Conservation (phyloP, 2,888 invertebrate species). For the Apotomis turbidana region DNA sequence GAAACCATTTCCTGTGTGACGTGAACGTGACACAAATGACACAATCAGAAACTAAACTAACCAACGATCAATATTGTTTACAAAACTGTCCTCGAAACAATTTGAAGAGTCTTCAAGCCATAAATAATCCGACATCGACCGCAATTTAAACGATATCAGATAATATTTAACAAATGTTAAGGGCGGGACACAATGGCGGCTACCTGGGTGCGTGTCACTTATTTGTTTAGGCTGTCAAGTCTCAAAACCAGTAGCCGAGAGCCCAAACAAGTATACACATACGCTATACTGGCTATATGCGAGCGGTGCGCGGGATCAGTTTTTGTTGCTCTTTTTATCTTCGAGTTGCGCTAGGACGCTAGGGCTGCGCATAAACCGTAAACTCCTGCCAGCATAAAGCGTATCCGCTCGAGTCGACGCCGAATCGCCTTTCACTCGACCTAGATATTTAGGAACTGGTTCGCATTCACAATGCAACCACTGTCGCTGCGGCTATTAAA, state of each 20-base stretch:
- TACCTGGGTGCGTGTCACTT: conserved; percentile 78
- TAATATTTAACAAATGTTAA: conserved; percentile 79
- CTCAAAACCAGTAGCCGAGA: conserved; percentile 81
- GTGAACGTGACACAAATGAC: conserved; percentile 41
- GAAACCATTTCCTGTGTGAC: conserved; percentile 60
- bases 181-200: conserved; percentile 68
- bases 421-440: conserved; percentile 81
- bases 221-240: conserved; percentile 80
- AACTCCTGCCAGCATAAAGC: conserved; percentile 46
- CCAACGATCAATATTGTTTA: conserved; percentile 22
- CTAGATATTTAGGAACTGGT: conserved; percentile 82
- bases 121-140: conserved; percentile 52
- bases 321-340: conserved; percentile 77
- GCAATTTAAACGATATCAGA: conserved; percentile 75
- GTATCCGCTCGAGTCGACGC: conserved; percentile 64
- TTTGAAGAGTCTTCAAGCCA: conserved; percentile 37
- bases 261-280: conserved; percentile 68
- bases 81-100: conserved; percentile 23
- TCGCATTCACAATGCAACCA: conserved; percentile 70
- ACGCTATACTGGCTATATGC: conserved; percentile 56
- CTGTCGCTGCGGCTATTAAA: conserved; percentile 37
- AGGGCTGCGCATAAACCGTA: conserved; percentile 55
- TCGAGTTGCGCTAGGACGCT: conserved; percentile 71
- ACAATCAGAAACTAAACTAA: conserved; percentile 33
- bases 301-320: conserved; percentile 61